Evolutionary conservation across 1,140 invertebrate species (phyloP), one percentile per base, ranked within the genome.

Genomic region (Thrips palmi): DNA sequence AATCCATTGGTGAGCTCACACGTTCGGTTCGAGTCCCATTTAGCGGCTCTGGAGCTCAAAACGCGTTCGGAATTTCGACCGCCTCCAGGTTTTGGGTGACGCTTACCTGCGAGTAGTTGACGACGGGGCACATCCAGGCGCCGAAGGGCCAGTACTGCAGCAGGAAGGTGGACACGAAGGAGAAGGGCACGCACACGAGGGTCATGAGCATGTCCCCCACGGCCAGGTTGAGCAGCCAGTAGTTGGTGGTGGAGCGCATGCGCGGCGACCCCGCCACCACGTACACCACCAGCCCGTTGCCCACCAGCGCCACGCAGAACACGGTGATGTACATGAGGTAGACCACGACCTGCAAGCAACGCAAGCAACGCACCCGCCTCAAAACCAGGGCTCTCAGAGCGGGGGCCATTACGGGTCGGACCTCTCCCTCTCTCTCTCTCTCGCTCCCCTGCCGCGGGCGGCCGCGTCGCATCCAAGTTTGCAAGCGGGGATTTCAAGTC

Each of bases 231-330:
- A 74, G 71, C 42, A 88, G 87, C 49, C 85, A 83, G 50, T 77
- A 82, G 49, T 88, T 88, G 2, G 83, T 88, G 1, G 86, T 78
- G 0, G 82, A 86, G 42, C 76, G 67, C 82, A 87, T 88, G 21
- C 77, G 64, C 0, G 77, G 71, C 17, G 72, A 77, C 6, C 68
- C 68, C 35, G 75, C 60, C 1, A 89, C 80, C 5, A 87, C 75
- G 50, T 77, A 85, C 52, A 80, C 84, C 3, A 89, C 80, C 2
- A 83, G 64, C 10, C 72, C 71, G 51, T 89, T 89, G 2, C 83
- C 84, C 1, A 75, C 44, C 6, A 88, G 51, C 0, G 82, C 77
- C 1, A 77, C 57, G 1, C 84, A 50, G 33, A 84, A 78, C 4
- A 85, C 70, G 17, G 65, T 53, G 31, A 67, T 65, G 58, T 88